These are phyloP conservation scores for Drosophila lacicola DNA, from an alignment of 2,888 invertebrate genomes.

Conservation along the genomic window DNA sequence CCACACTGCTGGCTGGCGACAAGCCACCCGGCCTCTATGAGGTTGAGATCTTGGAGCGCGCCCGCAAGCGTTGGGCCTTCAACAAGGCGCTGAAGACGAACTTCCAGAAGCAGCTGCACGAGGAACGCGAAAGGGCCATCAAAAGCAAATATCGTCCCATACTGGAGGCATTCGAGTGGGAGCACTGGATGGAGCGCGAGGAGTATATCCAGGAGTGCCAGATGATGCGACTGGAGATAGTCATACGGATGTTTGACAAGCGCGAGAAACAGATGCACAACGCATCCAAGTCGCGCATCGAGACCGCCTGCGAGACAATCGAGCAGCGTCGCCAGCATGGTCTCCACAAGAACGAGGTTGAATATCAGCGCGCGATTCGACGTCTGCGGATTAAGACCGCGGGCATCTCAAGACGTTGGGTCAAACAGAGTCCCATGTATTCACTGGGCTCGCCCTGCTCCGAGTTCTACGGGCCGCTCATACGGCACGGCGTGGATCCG, in stretches of 20 bases:
- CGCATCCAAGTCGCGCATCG: slow-evolving; percentile 85
- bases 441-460: slow-evolving; percentile 87
- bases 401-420: slow-evolving; percentile 84
- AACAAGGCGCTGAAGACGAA: slow-evolving; percentile 87
- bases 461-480: slow-evolving; percentile 88
- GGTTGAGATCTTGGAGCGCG: slow-evolving; percentile 88
- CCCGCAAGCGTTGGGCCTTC: slow-evolving; percentile 89
- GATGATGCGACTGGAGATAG: slow-evolving; percentile 87
- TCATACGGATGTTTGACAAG: slow-evolving; percentile 87
- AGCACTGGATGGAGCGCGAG: slow-evolving; percentile 93
- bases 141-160: slow-evolving; percentile 87
- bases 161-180: slow-evolving; percentile 91
- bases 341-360: slow-evolving; percentile 86
- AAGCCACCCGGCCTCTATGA: slow-evolving; percentile 83
- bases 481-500: slow-evolving; percentile 89
- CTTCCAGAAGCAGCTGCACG: slow-evolving; percentile 86
- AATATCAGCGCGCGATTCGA: slow-evolving; percentile 85
- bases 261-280: slow-evolving; percentile 83
- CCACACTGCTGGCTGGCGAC: slow-evolving; percentile 74
- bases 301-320: slow-evolving; percentile 86
- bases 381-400: slow-evolving; percentile 85
- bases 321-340: slow-evolving; percentile 86
- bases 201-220: slow-evolving; percentile 91
- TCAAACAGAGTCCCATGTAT: slow-evolving; percentile 85
- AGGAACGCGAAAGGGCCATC: slow-evolving; percentile 83